Conservation (phyloP, 2,888 invertebrate genomes). For the Drosophila parthenogenetica region DNA sequence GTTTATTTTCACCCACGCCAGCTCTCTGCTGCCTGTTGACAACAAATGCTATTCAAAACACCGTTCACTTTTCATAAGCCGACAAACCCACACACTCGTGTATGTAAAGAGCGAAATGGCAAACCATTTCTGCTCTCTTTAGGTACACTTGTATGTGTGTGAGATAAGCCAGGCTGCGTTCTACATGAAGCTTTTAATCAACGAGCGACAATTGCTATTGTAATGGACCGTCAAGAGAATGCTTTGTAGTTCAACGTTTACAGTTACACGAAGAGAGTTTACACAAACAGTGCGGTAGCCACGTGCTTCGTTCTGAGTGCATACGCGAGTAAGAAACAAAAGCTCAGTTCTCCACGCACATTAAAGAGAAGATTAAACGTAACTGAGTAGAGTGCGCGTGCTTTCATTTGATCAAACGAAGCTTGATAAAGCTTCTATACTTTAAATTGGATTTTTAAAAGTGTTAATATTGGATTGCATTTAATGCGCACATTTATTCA, state of each 20-base stretch:
- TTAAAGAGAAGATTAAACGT: neutral
- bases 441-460: neutral
- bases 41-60: constrained; percentile 47
- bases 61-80: constrained; percentile 20
- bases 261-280: neutral
- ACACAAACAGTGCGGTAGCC: neutral
- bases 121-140: constrained; percentile 1
- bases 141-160: neutral
- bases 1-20: constrained; percentile 31
- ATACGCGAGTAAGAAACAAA: constrained; percentile 7
- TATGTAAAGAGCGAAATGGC: neutral
- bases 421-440: neutral
- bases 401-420: neutral
- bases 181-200: constrained; percentile 2
- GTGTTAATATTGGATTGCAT: neutral
- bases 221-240: neutral
- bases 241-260: constrained; percentile 6
- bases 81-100: neutral
- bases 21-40: constrained; percentile 34
- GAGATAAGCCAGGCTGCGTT: constrained; percentile 19
- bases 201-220: constrained; percentile 7
- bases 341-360: constrained; percentile 7
- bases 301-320: constrained; percentile 7
- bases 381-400: neutral
- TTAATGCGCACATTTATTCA: neutral